These are phyloP conservation scores for Scelioninae gen. 1 DNA, from an alignment of 2,888 invertebrate genomes.

Conservation along the genomic window DNA sequence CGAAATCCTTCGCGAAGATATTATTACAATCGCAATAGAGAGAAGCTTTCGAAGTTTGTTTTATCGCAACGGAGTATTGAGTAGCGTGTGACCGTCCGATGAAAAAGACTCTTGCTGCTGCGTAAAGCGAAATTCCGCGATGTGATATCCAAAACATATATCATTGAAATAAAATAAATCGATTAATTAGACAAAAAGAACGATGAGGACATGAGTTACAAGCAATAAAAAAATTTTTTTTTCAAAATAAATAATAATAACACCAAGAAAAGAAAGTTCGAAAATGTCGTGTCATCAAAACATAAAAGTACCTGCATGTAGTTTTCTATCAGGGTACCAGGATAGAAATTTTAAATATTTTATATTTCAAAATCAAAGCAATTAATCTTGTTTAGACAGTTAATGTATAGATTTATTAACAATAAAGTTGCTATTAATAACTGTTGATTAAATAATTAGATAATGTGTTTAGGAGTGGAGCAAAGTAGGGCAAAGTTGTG, in stretches of 20 bases:
- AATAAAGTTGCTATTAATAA: no score
- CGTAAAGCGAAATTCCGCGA: conserved; percentile 78
- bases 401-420: no score
- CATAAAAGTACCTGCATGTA: conserved; percentile 20
- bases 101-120: conserved; percentile 78
- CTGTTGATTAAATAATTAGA: no score
- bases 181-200: no score
- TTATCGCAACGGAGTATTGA: conserved; percentile 80
- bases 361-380: no score
- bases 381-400: no score
- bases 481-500: not conserved
- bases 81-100: conserved; percentile 82
- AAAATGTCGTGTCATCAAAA: conserved; percentile 14
- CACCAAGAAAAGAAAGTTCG: no score
- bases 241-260: no score
- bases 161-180: conserved; percentile 44
- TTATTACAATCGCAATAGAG: conserved; percentile 82
- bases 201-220: no score
- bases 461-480: not conserved
- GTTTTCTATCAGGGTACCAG: conserved; percentile 25
- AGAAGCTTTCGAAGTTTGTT: conserved; percentile 67
- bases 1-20: conserved; percentile 80
- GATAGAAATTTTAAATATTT: no score
- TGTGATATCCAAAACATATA: conserved; percentile 57
- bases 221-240: no score